Conservation (phyloP, 2,113 vertebrate genomes). For the Pao palembangensis region DNA sequence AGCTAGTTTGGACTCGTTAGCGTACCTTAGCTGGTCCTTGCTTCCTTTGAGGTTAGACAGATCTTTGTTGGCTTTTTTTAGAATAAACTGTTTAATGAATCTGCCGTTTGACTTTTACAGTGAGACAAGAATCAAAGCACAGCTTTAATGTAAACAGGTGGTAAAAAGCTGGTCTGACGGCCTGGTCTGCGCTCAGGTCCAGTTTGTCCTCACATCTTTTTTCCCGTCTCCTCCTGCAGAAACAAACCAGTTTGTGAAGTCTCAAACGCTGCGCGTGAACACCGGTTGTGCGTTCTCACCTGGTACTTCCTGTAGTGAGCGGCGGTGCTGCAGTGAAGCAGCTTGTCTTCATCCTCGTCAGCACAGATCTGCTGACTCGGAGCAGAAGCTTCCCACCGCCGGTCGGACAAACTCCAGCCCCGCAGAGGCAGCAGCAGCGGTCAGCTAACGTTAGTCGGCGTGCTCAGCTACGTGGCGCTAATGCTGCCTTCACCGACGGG, state of each 20-base stretch:
- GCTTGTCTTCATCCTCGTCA: conserved; percentile 73
- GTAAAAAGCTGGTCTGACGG: too few species aligned
- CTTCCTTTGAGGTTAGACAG: background rate
- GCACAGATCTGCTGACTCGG: conserved; percentile 72
- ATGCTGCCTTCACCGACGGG: too few species aligned
- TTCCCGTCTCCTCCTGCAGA: conserved; percentile 50
- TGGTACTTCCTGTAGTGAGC: conserved; percentile 67
- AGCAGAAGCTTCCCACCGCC: conserved; percentile 72
- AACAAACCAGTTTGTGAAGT: too few species aligned
- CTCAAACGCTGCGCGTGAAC: too few species aligned
- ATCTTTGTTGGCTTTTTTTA: background rate
- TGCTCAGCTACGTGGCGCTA: too few species aligned
- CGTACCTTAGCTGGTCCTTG: too few species aligned
- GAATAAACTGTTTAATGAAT: background rate
- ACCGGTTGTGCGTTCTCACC: conserved; percentile 19
- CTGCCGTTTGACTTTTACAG: background rate
- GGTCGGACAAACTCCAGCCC: conserved; percentile 71
- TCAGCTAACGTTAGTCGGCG: background rate
- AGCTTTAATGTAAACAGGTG: background rate
- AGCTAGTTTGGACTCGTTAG: too few species aligned
- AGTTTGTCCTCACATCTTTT: conserved; percentile 33
- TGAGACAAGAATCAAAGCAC: background rate
- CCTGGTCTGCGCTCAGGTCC: background rate
- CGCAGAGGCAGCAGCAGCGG: conserved; percentile 12
- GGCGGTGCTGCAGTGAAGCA: conserved; percentile 68